Conservation (phyloP, 2,113 vertebrate genomes). For the Dendropsophus ebraccatus region DNA sequence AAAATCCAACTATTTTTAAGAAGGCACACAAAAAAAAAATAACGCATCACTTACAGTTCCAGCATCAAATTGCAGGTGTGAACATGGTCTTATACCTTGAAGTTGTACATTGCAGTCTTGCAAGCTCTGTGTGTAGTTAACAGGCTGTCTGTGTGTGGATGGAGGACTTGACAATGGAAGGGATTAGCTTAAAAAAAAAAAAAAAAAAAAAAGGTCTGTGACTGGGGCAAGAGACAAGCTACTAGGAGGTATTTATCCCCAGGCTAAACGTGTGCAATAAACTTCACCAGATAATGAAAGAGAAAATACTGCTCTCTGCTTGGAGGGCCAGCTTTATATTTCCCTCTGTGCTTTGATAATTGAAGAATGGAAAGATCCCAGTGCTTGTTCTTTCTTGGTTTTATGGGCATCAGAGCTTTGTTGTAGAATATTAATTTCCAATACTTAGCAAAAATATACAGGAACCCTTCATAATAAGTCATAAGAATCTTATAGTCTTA, state of each 20-base stretch:
- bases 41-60: neutral
- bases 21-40: too few species aligned
- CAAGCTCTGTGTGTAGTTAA: neutral
- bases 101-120: neutral
- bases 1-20: neutral
- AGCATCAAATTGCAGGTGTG: neutral
- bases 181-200: neutral
- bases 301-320: constrained; percentile 45
- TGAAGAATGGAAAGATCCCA: constrained; percentile 7
- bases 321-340: constrained; percentile 22
- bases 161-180: constrained; percentile 4
- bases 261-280: constrained; percentile 47
- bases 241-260: constrained; percentile 43
- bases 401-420: neutral
- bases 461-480: neutral
- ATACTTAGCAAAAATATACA: neutral
- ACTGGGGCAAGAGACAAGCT: constrained; percentile 34
- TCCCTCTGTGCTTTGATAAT: constrained; percentile 29
- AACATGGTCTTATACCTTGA: neutral
- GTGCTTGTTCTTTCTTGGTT: neutral
- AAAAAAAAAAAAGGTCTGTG: neutral
- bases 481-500: neutral
- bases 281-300: constrained; percentile 51
- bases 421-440: constrained; percentile 8
- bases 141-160: neutral